Evolutionary conservation across 2,797 vertebrate genomes (phyloP).

Genomic region (Eulemur albifrons): DNA sequence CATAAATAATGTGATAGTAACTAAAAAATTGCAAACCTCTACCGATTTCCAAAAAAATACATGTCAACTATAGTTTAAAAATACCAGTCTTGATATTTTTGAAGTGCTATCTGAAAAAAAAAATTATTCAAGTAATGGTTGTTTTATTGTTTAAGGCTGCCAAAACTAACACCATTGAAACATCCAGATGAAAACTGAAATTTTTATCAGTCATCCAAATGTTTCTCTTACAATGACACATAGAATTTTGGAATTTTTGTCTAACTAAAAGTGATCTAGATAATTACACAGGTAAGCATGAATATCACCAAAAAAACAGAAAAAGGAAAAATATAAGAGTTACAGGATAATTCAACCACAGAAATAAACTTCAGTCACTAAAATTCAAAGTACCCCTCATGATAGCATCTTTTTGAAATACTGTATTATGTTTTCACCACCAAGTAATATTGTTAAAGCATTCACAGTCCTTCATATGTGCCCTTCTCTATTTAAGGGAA

Average conservation of each 20-base stretch:
- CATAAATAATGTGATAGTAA: conserved; percentile 29
- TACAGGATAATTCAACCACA: conserved; percentile 34
- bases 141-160: conserved; percentile 23
- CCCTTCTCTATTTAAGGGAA: conserved; percentile 39
- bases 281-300: conserved; percentile 50
- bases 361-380: conserved; percentile 54
- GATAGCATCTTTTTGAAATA: conserved; percentile 33
- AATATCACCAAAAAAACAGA: conserved; percentile 36
- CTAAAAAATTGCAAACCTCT: conserved; percentile 40
- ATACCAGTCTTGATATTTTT: conserved; percentile 20
- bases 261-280: conserved; percentile 42
- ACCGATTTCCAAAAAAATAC: neutral
- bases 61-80: neutral
- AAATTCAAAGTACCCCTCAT: conserved; percentile 34
- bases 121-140: conserved; percentile 15
- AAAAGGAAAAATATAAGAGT: neutral
- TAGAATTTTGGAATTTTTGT: neutral
- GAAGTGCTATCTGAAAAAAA: conserved; percentile 36
- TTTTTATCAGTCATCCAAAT: conserved; percentile 45
- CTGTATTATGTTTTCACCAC: conserved; percentile 22
- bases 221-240: conserved; percentile 35
- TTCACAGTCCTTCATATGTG: neutral
- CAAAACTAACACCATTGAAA: conserved; percentile 53
- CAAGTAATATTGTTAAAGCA: conserved; percentile 26
- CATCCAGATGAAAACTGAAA: conserved; percentile 44